These are phyloP conservation scores for Orycteropus afer DNA, from an alignment of 2,113 vertebrate genomes.

Conservation along the genomic window DNA sequence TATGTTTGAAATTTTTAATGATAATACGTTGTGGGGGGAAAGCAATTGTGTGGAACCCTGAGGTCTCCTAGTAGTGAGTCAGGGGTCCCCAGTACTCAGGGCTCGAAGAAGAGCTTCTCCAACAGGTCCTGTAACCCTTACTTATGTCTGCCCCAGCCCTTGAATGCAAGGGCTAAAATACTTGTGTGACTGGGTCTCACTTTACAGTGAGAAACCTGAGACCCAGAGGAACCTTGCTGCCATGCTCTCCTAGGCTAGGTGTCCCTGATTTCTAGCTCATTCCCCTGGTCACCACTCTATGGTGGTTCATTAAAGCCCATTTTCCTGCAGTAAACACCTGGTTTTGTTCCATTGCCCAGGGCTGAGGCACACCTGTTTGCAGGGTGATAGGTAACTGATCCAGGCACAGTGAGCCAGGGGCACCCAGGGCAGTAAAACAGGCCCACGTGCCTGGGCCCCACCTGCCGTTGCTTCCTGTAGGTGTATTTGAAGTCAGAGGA, in stretches of 20 bases:
- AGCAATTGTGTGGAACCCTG: not conserved
- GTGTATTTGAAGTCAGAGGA: slow-evolving; percentile 53
- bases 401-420: not conserved
- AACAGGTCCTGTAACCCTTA: no score
- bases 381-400: not conserved
- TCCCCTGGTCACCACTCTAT: not conserved
- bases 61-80: slow-evolving; percentile 1
- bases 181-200: not conserved
- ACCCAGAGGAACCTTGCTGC: not conserved
- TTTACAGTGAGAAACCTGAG: not conserved
- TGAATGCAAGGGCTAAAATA: fast-evolving
- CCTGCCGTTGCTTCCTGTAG: slow-evolving; percentile 31
- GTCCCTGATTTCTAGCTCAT: not conserved
- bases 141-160: not conserved
- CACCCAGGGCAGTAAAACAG: not conserved
- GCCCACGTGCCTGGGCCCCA: not conserved
- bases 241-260: not conserved
- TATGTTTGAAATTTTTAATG: not conserved
- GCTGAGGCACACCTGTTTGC: not conserved
- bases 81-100: not conserved
- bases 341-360: slow-evolving; percentile 27
- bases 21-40: not conserved
- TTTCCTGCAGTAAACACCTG: slow-evolving; percentile 69
- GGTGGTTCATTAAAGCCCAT: slow-evolving; percentile 67
- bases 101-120: not conserved